These are phyloP conservation scores for Oxyteleia sp. DNA, from an alignment of 2,888 invertebrate species.

Conservation along the genomic window DNA sequence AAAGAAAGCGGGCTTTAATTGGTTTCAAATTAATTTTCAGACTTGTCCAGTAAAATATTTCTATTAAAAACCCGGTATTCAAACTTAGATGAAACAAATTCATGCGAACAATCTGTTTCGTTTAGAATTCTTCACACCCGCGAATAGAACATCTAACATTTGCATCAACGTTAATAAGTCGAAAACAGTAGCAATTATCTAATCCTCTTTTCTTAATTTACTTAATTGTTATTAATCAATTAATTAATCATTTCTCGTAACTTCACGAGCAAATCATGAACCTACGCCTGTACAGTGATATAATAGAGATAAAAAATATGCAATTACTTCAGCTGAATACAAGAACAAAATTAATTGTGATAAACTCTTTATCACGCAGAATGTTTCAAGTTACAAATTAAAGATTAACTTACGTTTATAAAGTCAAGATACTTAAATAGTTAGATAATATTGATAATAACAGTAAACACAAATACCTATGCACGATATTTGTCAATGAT, in stretches of 20 bases:
- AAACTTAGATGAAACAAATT: neutral
- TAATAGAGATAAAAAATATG: slow-evolving; percentile 28
- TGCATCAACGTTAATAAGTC: neutral
- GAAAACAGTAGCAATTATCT: slow-evolving; percentile 6
- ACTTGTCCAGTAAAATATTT: neutral
- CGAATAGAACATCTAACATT: too few species aligned
- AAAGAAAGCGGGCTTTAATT: neutral
- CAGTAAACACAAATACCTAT: slow-evolving; percentile 4
- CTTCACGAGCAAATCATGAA: slow-evolving; percentile 13
- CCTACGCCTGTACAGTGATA: slow-evolving; percentile 19
- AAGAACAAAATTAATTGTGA: slow-evolving; percentile 21
- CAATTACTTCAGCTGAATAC: slow-evolving; percentile 20
- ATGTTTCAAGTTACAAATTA: slow-evolving; percentile 24
- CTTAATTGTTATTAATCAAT: too few species aligned
- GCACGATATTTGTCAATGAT: slow-evolving; percentile 7
- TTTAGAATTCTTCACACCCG: too few species aligned
- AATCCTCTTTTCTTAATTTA: too few species aligned
- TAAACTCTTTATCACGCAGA: slow-evolving; percentile 6
- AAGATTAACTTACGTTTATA: slow-evolving; percentile 9
- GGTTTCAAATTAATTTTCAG: neutral
- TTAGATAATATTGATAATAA: slow-evolving; percentile 1
- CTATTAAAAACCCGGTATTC: too few species aligned
- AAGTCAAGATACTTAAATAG: slow-evolving; percentile 17
- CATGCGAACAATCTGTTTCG: neutral
- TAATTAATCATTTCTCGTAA: too few species aligned